Evolutionary conservation across 2,797 vertebrate species (phyloP).

Genomic region (Crypturellus tataupa): DNA sequence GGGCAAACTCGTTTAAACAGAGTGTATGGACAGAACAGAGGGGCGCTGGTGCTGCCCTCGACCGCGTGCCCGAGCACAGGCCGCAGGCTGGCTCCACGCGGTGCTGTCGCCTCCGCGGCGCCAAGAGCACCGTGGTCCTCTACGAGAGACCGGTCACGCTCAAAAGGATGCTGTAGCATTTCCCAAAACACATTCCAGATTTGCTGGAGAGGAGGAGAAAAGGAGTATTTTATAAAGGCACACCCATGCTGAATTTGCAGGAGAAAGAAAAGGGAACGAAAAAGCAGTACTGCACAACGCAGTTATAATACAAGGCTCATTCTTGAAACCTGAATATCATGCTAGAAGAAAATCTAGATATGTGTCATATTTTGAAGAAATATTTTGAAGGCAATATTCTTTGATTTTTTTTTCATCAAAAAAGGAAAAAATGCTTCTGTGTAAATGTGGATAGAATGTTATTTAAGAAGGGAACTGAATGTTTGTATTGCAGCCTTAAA

Average conservation of each 20-base stretch:
- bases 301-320: constrained; percentile 85
- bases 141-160: background rate
- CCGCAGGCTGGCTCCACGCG: background rate
- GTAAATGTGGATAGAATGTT: constrained; percentile 77
- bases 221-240: constrained; percentile 83
- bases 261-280: constrained; percentile 44
- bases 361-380: constrained; percentile 81
- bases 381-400: constrained; percentile 85
- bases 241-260: constrained; percentile 86
- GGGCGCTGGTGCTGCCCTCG: background rate
- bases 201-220: constrained; percentile 73
- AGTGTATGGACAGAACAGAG: background rate
- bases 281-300: constrained; percentile 80
- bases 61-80: background rate
- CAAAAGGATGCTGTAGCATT: constrained; percentile 62
- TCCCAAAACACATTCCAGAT: constrained; percentile 65
- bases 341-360: constrained; percentile 86
- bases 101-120: background rate
- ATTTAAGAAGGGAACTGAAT: constrained; percentile 78
- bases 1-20: constrained; percentile 6
- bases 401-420: constrained; percentile 74
- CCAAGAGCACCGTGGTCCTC: constrained; percentile 46
- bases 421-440: constrained; percentile 72
- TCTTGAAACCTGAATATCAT: constrained; percentile 86
- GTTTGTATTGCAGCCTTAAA: constrained; percentile 86